Percentiles rank a stretch among this genome's conserved stretches.
phyloP scores from a whole-genome alignment of 2,888 invertebrate genomes.

The Copidosoma aretas region DNA sequence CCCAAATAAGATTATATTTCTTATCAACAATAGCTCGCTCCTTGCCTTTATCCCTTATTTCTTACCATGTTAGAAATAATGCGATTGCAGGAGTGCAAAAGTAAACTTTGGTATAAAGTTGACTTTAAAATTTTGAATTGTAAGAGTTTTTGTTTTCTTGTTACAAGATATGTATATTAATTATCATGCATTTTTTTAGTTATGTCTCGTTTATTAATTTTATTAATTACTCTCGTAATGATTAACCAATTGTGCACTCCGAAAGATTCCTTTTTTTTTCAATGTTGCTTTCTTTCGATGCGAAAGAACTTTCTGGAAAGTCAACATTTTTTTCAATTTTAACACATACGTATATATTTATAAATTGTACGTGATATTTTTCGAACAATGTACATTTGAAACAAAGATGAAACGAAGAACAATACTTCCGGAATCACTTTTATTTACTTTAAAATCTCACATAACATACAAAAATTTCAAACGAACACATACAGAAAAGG shows the following conservation, averaged over 20 bases:
- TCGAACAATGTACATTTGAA: constrained; percentile 3
- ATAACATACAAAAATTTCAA: constrained; percentile 28
- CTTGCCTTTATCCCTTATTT: background rate
- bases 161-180: constrained; percentile 37
- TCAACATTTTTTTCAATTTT: constrained; percentile 3
- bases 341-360: no score
- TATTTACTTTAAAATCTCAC: constrained; percentile 27
- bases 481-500: constrained; percentile 36
- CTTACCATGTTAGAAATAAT: constrained; percentile 17
- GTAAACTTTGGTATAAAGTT: constrained; percentile 35
- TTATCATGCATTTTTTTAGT: constrained; percentile 11
- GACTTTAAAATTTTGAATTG: constrained; percentile 32
- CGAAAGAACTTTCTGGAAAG: constrained; percentile 39
- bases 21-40: background rate
- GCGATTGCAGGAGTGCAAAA: constrained; percentile 33
- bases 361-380: background rate
- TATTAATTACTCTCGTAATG: constrained; percentile 37
- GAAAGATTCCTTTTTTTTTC: constrained; percentile 28
- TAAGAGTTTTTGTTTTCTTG: constrained; percentile 23
- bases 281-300: constrained; percentile 39
- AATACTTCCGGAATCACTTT: constrained; percentile 38
- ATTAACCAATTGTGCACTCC: constrained; percentile 43
- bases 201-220: constrained; percentile 29
- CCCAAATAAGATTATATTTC: constrained; percentile 15
- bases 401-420: constrained; percentile 27